Evolutionary conservation across 1,140 invertebrate species (phyloP).

Genomic region (Diabrotica undecimpunctata): DNA sequence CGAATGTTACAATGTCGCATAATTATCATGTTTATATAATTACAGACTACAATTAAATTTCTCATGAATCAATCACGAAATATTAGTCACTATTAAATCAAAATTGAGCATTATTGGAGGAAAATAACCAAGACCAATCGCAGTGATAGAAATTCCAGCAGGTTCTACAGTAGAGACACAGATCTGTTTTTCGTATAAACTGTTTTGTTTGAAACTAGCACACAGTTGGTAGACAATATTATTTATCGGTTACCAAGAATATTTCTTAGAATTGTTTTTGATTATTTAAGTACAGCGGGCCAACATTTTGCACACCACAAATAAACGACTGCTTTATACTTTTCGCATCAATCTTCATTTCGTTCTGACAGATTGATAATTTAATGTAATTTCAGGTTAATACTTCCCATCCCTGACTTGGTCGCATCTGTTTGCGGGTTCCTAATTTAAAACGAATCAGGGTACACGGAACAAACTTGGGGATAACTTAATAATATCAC

Average conservation of each 20-base stretch:
- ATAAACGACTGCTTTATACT: background rate
- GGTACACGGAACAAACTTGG: background rate
- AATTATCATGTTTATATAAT: no score
- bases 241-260: background rate
- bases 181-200: no score
- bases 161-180: no score
- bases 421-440: constrained; percentile 39
- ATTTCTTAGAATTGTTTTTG: background rate
- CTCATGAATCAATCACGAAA: no score
- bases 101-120: no score
- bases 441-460: constrained; percentile 35
- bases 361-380: constrained; percentile 28
- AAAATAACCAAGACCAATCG: no score
- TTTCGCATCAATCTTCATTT: constrained; percentile 3
- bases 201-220: no score
- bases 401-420: constrained; percentile 33
- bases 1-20: no score
- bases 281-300: background rate
- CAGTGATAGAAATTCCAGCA: no score
- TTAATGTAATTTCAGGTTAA: constrained; percentile 41
- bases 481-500: background rate
- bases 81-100: no score
- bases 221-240: no score
- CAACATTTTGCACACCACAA: background rate
- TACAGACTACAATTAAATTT: no score